Evolutionary conservation across 1,140 invertebrate genomes (phyloP).

Genomic region (Drosophila auraria): DNA sequence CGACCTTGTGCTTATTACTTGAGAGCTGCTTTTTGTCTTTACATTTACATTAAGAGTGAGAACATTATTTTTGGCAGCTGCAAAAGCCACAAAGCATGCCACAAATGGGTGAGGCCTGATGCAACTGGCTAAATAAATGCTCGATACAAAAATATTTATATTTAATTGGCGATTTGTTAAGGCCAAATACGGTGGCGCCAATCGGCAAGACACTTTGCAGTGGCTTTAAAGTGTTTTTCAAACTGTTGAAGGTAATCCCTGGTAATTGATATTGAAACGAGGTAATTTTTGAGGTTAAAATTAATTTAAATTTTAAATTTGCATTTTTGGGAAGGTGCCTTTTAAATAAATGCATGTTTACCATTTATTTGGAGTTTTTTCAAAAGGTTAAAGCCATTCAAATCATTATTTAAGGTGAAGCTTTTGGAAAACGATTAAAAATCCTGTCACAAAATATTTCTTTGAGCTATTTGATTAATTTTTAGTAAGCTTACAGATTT

Average conservation of each 20-base stretch:
- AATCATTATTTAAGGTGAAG: neutral
- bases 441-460: too few species aligned
- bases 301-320: neutral
- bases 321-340: neutral
- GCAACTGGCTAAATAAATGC: constrained; percentile 29
- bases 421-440: neutral
- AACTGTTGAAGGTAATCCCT: constrained; percentile 10
- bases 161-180: constrained; percentile 67
- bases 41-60: constrained; percentile 58
- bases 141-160: constrained; percentile 50
- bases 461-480: neutral
- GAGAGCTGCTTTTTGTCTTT: constrained; percentile 16
- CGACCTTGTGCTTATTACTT: constrained; percentile 72
- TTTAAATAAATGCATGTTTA: neutral
- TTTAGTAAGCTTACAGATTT: too few species aligned
- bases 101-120: constrained; percentile 64
- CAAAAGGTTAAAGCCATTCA: neutral
- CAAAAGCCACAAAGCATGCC: constrained; percentile 45
- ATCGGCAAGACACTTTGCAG: constrained; percentile 33
- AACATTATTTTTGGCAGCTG: constrained; percentile 55
- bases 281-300: neutral
- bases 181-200: constrained; percentile 62
- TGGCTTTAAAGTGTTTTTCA: constrained; percentile 15
- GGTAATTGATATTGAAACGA: neutral
- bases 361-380: too few species aligned